phyloP scores from a whole-genome alignment of 1,140 invertebrate species.

The Drosophila teissieri region DNA sequence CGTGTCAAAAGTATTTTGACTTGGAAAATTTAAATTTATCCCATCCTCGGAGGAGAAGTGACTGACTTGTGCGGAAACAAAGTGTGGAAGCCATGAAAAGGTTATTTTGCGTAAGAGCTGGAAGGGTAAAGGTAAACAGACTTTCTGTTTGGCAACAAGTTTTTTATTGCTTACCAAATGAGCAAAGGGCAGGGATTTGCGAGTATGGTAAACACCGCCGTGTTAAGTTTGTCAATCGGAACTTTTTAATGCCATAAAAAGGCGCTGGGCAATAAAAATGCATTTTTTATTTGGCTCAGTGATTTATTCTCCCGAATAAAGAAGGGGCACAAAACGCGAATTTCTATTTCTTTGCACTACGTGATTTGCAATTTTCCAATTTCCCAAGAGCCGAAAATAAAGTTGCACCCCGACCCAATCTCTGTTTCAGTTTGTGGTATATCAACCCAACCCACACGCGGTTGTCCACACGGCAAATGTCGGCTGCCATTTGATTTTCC shows the following conservation, averaged over 20 bases:
- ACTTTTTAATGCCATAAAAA: constrained; percentile 33
- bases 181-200: constrained; percentile 31
- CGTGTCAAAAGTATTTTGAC: constrained; percentile 73
- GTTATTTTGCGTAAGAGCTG: constrained; percentile 14
- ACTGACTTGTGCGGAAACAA: constrained; percentile 61
- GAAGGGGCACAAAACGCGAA: constrained; percentile 58
- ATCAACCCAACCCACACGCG: constrained; percentile 42
- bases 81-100: constrained; percentile 50
- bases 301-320: constrained; percentile 58
- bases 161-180: constrained; percentile 81
- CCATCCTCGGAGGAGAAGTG: constrained; percentile 7
- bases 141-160: constrained; percentile 63
- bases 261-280: constrained; percentile 63
- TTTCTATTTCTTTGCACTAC: constrained; percentile 75
- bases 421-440: constrained; percentile 47
- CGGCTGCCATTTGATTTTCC: constrained; percentile 62
- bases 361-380: constrained; percentile 81
- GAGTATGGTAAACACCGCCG: constrained; percentile 24
- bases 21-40: constrained; percentile 72
- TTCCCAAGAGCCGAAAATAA: constrained; percentile 65
- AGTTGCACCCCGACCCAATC: constrained; percentile 37
- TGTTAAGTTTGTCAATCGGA: constrained; percentile 55
- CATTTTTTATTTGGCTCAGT: constrained; percentile 59
- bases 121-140: constrained; percentile 63
- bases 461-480: constrained; percentile 54